Base-by-base conservation (phyloP, 2,888 invertebrate species). In the Cloeon dipterum region DNA sequence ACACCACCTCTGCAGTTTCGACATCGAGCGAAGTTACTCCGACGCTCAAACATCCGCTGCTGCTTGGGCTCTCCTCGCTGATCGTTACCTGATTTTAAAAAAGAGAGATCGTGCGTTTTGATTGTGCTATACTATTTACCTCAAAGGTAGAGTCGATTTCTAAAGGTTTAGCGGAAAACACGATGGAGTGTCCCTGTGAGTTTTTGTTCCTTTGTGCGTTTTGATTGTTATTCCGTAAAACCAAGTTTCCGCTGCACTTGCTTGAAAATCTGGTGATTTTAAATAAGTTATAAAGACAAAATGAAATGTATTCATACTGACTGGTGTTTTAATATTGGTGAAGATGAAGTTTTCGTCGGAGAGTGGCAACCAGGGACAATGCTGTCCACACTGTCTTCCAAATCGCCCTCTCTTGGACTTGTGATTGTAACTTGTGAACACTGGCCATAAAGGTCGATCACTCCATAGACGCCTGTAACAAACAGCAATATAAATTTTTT, bases 381-480 rank as follows among this genome's bases (percentile, higher is more conserved):
- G n/a, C n/a, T n/a, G n/a, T n/a, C n/a, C 37, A 50, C 43, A 8
- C 49, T 47, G 33, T 46, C 45, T 33, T 50, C 48, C 26, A 43
- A 42, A 10, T 36, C 40, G 26, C 43, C 37, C 17, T 42, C 41
- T 20, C 44, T 41, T 39, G 45, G 44, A 14, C 46, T 48, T 1
- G 47, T 37, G 21, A 63, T 56, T 20, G 61, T 57, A 14, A 88
- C 89, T 66, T 91, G 86, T 2, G 88, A 83, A 56, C 93, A 93
- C 52, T 86, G 86, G 1, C 91, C 91, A 50, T 89, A 91, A 36
- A 93, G 62, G 61, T 93, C 91, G 35, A 93, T 74, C n/a, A 93
- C 88, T 3, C 88, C 89, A 60, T 82, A 93, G 38, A 91, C 72
- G 54, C 75, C 81, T 58, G 47, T 7, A 43, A 39, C 32, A 17